phyloP scores from a whole-genome alignment of 2,797 vertebrate species.

The Poeciliopsis infans region DNA sequence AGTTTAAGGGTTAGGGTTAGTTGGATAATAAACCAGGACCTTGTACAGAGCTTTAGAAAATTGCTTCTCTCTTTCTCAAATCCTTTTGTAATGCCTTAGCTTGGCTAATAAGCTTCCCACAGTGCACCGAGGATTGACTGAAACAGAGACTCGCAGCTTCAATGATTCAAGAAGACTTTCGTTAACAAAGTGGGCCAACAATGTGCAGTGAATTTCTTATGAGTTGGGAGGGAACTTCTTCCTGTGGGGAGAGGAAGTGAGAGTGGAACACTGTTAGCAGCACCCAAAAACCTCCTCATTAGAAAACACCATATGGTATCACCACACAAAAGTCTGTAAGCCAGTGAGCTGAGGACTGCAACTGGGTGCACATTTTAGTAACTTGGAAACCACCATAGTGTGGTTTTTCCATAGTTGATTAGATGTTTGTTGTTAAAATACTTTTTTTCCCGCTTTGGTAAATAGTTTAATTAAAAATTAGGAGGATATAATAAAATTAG shows the following conservation, averaged over 20 bases:
- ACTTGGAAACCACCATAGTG: constrained; percentile 35
- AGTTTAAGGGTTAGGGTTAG: constrained; percentile 15
- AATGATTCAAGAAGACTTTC: constrained; percentile 76
- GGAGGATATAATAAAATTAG: not conserved
- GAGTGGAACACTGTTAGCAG: constrained; percentile 69
- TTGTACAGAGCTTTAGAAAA: constrained; percentile 56
- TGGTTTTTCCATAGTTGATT: constrained; percentile 27
- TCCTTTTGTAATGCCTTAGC: constrained; percentile 68
- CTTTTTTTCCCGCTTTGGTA: constrained; percentile 26
- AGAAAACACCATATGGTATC: constrained; percentile 75
- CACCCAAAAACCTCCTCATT: constrained; percentile 73
- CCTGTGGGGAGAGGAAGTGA: constrained; percentile 71
- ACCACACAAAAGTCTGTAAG: constrained; percentile 66
- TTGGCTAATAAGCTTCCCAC: constrained; percentile 71
- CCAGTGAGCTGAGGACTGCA: constrained; percentile 64
- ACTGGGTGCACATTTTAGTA: constrained; percentile 47
- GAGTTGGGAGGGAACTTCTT: constrained; percentile 51
- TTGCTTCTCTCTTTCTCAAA: constrained; percentile 55
- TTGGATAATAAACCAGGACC: constrained; percentile 45
- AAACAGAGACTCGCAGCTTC: constrained; percentile 71
- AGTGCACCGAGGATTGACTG: constrained; percentile 66
- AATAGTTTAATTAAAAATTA: constrained; percentile 28
- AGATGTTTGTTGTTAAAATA: constrained; percentile 5
- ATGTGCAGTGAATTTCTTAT: constrained; percentile 73
- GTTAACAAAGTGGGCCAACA: constrained; percentile 77